Base-by-base conservation (phyloP, 1,140 invertebrate genomes). In the Drosophila navojoa region DNA sequence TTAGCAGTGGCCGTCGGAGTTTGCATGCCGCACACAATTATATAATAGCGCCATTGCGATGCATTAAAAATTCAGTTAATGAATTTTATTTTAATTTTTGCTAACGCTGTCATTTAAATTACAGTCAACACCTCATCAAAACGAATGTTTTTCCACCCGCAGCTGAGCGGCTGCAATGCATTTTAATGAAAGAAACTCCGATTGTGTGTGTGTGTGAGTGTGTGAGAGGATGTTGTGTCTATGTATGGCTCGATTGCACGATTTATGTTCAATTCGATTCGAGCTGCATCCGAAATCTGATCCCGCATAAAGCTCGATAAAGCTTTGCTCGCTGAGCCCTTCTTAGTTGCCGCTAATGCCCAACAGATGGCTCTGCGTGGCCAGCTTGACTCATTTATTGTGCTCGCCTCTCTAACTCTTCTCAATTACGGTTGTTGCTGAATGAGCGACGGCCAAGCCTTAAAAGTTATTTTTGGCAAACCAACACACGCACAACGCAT, bases 81-180 rank as follows among this genome's bases (percentile, higher is more conserved):
- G 47, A n/a, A 38, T 55, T 70, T 16, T 52, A 11, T 62, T 52
- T 61, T 76, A 45, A 35, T 59, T 58, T 76, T 71, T 19, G 61
- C 76, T 66, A 44, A 68, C 47, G 72, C 66, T 77, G 79, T 79
- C 76, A 77, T 89, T 89, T 84, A 89, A 90, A 89, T 85, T 80
- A 80, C 73, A 84, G 76, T 71, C 84, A 68, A 89, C 84, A 89
- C 84, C 85, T 90, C 85, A 84, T 89, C 77, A 90, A 84, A 89
- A 90, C 70, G 84, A 89, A 64, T 89, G 84, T 89, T 90, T 89
- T 77, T 80, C 74, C 80, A 89, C 82, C 76, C 70, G 58, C 47
- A 22, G 66, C 54, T 60, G 47, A 27, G 45, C 38, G 61, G 75
- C 59, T 75, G 76, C 64, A 57, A 49, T 76, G 78, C 71, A 81